A percentile compares a stretch with the other conserved stretches of the same genome.
Conservation (phyloP, 2,888 invertebrate genomes). For the Melieria omissa region DNA sequence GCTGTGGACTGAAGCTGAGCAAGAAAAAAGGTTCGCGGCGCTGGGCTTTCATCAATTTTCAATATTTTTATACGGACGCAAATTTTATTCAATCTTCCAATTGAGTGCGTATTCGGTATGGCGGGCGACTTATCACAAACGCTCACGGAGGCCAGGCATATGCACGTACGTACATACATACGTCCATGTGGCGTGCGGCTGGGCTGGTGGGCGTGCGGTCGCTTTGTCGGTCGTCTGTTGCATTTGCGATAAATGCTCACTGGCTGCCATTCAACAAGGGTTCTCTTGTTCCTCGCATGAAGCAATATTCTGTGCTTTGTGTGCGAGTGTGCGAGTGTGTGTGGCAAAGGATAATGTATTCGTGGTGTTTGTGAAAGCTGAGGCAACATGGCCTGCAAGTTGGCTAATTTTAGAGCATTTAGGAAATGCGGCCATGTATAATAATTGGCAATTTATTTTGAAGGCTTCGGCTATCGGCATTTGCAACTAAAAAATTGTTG, state of each 20-base stretch:
- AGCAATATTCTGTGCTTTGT: no score
- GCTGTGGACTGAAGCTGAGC: constrained; percentile 6
- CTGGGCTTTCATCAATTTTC: constrained; percentile 47
- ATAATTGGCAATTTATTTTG: constrained; percentile 55
- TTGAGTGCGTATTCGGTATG: constrained; percentile 42
- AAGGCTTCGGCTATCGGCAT: constrained; percentile 21
- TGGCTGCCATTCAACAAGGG: background rate
- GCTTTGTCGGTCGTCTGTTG: constrained; percentile 44
- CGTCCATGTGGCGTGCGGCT: background rate
- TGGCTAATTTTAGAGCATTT: constrained; percentile 44
- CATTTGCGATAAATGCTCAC: constrained; percentile 49
- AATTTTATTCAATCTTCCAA: constrained; percentile 51
- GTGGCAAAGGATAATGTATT: constrained; percentile 53
- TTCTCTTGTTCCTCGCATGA: background rate
- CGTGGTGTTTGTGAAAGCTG: constrained; percentile 33
- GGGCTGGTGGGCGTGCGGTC: background rate
- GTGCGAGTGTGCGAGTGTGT: background rate
- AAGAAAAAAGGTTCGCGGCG: background rate
- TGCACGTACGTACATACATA: background rate
- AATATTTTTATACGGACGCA: constrained; percentile 51
- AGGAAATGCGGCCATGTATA: constrained; percentile 59
- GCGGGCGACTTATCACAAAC: background rate
- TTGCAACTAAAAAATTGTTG: constrained; percentile 11
- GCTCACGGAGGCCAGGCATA: no score
- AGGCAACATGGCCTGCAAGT: constrained; percentile 19